Evolutionary conservation across 2,888 invertebrate genomes (phyloP).

Genomic region (Agrenia bidenticulata): DNA sequence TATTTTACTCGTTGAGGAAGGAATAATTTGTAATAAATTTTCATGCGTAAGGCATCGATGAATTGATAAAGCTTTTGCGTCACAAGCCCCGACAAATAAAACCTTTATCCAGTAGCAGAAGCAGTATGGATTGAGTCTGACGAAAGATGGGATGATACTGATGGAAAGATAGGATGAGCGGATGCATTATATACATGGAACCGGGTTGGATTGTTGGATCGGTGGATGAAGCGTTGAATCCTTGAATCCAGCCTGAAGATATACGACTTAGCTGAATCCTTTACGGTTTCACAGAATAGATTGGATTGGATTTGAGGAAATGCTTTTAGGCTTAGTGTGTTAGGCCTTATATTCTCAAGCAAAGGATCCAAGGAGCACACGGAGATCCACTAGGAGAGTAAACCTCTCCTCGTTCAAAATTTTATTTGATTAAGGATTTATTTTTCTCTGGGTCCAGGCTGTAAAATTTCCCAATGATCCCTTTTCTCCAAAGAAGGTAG

Average conservation of each 20-base stretch:
- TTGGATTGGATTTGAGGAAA: conserved; percentile 12
- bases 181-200: too few species aligned
- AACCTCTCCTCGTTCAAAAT: conserved; percentile 15
- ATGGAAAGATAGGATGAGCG: conserved; percentile 1
- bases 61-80: too few species aligned
- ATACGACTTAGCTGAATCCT: conserved; percentile 12
- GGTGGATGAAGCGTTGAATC: conserved; percentile 4
- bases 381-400: neutral
- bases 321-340: neutral
- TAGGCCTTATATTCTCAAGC: neutral
- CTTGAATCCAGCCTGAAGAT: conserved; percentile 6
- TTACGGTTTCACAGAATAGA: conserved; percentile 8
- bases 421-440: conserved; percentile 26
- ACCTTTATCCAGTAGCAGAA: neutral
- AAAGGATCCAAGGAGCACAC: neutral
- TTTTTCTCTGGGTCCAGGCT: conserved; percentile 14
- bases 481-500: conserved; percentile 1
- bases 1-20: neutral
- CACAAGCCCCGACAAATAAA: neutral
- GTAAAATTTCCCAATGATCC: conserved; percentile 22
- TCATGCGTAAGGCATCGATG: neutral
- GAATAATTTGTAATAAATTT: conserved; percentile 13
- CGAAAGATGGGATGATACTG: neutral
- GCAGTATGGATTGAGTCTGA: neutral
- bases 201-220: neutral